Evolutionary conservation across 2,888 invertebrate genomes (phyloP), one percentile per base, ranked within the genome.

Genomic region (Chouioia cunea): DNA sequence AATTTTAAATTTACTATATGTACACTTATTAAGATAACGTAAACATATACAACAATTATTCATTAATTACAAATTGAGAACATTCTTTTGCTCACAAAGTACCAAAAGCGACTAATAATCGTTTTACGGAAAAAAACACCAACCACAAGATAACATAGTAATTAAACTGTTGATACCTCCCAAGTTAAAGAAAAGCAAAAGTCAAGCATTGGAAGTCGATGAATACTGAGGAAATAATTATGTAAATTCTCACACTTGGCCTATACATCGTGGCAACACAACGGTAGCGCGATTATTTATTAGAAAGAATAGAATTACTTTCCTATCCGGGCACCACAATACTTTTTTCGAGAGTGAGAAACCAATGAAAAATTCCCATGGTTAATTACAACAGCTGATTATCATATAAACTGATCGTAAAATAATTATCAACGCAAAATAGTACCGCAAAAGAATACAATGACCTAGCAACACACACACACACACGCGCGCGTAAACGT

Each of bases 401-500:
- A 22, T 6, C 48, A 18, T 47, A 52, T 18, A 16, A 54, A 60
- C 56, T 56, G 15, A 16, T 68, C 15, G 54, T 50, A 48, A 68
- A 68, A 56, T 57, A 63, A 69, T 69, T 59, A 44, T 27, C 4
- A 56, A 36, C 27, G 4, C 48, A 50, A 43, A n/a, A 50, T 58
- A 48, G 50, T 58, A 58, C 44, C 12, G n/a, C 18, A 50, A 58
- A 48, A 43, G 50, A 48, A 56, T 12, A 22, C 47, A 44, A 68
- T n/a, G 22, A 62, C 48, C 36, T 65, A 58, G 6, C 10, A 56
- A 47, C 23, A 27, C 27, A 56, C 43, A 48, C 46, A 65, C n/a
- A 62, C 27, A 27, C 27, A 27, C 27, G 14, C 16, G n/a, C 50
- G 14, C n/a, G 18, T 50, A 18, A 4, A 50, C 16, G 16, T 50